Percentiles rank a stretch among this genome's conserved stretches.
Evolutionary conservation across 2,888 invertebrate genomes (phyloP).

Genomic region (Acleris laterana): DNA sequence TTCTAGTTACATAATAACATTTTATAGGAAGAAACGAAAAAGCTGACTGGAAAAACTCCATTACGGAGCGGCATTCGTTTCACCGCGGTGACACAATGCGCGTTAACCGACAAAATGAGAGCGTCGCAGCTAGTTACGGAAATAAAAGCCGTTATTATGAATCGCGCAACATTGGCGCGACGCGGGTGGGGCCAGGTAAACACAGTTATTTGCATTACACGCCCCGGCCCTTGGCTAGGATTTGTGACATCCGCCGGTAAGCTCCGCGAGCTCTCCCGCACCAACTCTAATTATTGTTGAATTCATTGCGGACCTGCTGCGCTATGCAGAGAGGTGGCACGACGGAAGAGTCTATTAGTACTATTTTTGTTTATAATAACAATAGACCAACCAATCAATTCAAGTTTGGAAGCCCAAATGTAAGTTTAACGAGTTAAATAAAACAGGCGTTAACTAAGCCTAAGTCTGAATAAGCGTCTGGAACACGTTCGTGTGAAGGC

Average conservation of each 20-base stretch:
- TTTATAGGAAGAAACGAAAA: slow-evolving; percentile 65
- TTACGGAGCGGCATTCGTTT: slow-evolving; percentile 74
- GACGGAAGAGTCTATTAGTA: no score
- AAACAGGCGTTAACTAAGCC: slow-evolving; percentile 34
- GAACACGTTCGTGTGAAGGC: slow-evolving; percentile 44
- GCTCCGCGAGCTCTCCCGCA: slow-evolving; percentile 56
- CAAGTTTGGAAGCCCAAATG: slow-evolving; percentile 4
- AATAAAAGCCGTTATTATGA: slow-evolving; percentile 79
- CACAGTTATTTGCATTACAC: slow-evolving; percentile 73
- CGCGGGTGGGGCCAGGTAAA: slow-evolving; percentile 65
- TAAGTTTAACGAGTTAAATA: slow-evolving; percentile 31
- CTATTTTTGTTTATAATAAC: no score
- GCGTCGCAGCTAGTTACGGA: slow-evolving; percentile 77
- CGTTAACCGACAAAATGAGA: slow-evolving; percentile 78
- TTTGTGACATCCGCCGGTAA: slow-evolving; percentile 77
- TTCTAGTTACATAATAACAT: slow-evolving; percentile 71
- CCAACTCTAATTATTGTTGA: slow-evolving; percentile 65
- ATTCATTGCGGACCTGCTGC: slow-evolving; percentile 60
- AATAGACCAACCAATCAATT: no score
- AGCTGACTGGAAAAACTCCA: slow-evolving; percentile 75
- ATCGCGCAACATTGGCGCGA: slow-evolving; percentile 51
- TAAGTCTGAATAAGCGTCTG: slow-evolving; percentile 43
- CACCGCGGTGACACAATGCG: slow-evolving; percentile 70
- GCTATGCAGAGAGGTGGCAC: slow-evolving; percentile 43
- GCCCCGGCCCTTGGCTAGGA: slow-evolving; percentile 70